Evolutionary conservation across 2,797 vertebrate genomes (phyloP).

Genomic region (Gadopsis marmoratus): DNA sequence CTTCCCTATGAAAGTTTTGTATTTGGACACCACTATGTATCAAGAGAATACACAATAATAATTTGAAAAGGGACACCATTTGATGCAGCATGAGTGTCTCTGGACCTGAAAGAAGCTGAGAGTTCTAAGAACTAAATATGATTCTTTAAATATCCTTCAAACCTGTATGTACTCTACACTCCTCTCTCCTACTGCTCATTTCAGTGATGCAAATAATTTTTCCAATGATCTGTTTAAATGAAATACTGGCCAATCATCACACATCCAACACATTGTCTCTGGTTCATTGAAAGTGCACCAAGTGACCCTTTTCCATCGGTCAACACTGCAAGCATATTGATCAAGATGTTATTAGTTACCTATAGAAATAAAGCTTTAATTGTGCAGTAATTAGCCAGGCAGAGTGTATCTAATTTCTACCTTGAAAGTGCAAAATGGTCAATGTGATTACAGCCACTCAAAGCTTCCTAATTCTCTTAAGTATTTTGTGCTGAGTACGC

Average conservation of each 20-base stretch:
- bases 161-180: neutral
- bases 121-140: neutral
- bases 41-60: slow-evolving; percentile 1
- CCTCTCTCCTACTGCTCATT: slow-evolving; percentile 1
- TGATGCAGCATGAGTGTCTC: neutral
- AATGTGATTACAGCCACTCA: slow-evolving; percentile 29
- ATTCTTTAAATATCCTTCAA: slow-evolving; percentile 4
- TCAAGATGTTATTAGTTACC: neutral
- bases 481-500: slow-evolving; percentile 10
- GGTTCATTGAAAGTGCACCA: slow-evolving; percentile 13
- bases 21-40: slow-evolving; percentile 14
- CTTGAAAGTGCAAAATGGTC: slow-evolving; percentile 9
- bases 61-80: neutral
- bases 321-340: slow-evolving; percentile 1
- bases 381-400: neutral
- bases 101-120: slow-evolving; percentile 1
- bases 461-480: slow-evolving; percentile 27
- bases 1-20: slow-evolving; percentile 30
- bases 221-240: neutral
- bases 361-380: neutral
- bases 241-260: slow-evolving; percentile 3
- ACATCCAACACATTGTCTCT: slow-evolving; percentile 7
- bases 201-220: slow-evolving; percentile 6
- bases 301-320: slow-evolving; percentile 1
- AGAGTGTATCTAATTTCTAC: slow-evolving; percentile 5